These are phyloP conservation scores for Zenarchopterus dispar DNA, from an alignment of 2,797 vertebrate genomes.

Conservation along the genomic window DNA sequence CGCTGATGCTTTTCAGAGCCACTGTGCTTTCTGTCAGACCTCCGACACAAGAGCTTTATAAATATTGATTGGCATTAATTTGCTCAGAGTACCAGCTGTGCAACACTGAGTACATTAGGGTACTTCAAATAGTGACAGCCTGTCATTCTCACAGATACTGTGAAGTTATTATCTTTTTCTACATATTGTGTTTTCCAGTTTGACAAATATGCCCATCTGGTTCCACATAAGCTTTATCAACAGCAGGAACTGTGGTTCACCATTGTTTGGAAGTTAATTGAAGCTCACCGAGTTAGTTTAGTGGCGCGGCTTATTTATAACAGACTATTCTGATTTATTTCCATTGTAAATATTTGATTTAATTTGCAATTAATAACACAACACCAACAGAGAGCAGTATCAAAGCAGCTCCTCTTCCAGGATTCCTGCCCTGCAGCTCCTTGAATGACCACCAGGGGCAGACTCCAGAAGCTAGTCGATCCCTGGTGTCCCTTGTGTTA, in stretches of 20 bases:
- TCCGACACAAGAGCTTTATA: constrained; percentile 20
- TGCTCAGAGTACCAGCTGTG: constrained; percentile 51
- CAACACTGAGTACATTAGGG: constrained; percentile 31
- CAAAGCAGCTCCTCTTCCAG: no score
- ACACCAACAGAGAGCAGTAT: no score
- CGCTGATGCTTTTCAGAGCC: constrained; percentile 29
- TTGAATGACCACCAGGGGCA: no score
- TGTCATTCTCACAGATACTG: constrained; percentile 23
- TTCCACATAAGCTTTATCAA: constrained; percentile 15
- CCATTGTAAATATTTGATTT: no score
- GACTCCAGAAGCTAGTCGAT: no score
- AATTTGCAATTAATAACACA: no score
- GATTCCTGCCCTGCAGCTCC: no score
- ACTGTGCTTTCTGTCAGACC: constrained; percentile 26
- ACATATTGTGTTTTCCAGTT: constrained; percentile 14
- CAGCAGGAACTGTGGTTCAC: neutral
- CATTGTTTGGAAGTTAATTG: no score
- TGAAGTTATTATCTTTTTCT: constrained; percentile 31
- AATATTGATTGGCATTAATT: constrained; percentile 62
- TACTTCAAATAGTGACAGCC: constrained; percentile 41
- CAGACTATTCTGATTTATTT: no score
- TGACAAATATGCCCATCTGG: constrained; percentile 35
- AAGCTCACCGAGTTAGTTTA: no score
- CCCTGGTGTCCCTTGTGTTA: no score
- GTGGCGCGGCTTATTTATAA: no score